These are phyloP conservation scores for Siniperca obscura DNA, from an alignment of 2,797 vertebrate genomes.

Conservation along the genomic window DNA sequence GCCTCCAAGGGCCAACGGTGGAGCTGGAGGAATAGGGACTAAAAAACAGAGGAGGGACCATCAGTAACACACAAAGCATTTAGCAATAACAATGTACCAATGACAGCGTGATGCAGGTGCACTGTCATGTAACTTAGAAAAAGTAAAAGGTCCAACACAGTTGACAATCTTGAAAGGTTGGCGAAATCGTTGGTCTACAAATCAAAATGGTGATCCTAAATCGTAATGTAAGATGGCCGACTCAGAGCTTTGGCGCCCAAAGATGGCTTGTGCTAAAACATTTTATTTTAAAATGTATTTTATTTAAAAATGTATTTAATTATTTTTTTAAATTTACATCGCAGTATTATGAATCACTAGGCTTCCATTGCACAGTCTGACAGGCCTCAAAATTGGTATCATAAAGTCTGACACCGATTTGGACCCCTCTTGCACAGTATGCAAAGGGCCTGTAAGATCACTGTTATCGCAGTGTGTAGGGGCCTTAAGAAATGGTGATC, in stretches of 20 bases:
- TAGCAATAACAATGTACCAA: neutral
- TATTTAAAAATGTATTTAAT: no score
- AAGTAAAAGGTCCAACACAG: neutral
- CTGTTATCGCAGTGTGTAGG: neutral
- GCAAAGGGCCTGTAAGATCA: neutral
- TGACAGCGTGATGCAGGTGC: neutral
- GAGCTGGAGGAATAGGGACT: conserved; percentile 75
- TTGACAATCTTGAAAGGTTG: neutral
- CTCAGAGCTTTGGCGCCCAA: neutral
- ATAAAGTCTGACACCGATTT: neutral
- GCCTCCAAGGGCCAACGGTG: conserved; percentile 74
- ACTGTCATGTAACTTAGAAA: neutral
- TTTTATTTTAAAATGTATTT: no score
- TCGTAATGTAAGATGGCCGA: neutral
- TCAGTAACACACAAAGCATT: conserved; percentile 14
- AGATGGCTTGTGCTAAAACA: neutral
- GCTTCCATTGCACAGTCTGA: neutral
- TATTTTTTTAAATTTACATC: no score
- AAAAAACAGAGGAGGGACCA: conserved; percentile 23
- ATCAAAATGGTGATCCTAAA: neutral
- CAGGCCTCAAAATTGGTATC: neutral
- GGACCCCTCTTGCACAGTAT: neutral
- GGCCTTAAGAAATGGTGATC: neutral
- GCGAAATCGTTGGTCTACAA: neutral
- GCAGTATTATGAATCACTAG: neutral